A percentile compares a stretch with the other conserved stretches of the same genome.
Conservation (phyloP, 2,113 vertebrate species). For the Pseudorhombus dupliciocellatus region DNA sequence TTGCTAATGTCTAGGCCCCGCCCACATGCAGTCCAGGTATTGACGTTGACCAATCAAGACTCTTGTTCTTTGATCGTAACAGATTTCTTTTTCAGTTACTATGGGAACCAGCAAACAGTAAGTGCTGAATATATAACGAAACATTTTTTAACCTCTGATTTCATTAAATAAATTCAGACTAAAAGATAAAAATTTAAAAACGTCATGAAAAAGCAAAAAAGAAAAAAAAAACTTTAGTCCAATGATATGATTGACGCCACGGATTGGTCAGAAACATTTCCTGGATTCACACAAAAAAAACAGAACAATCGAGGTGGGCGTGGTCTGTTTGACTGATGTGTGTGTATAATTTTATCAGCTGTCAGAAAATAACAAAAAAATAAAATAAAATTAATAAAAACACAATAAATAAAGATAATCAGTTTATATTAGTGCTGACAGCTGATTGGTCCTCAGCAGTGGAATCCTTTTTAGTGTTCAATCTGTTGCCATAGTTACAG, state of each 20-base stretch:
- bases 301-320: not conserved
- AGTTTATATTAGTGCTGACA: constrained; percentile 21
- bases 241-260: not conserved
- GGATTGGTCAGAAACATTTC: constrained; percentile 36
- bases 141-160: not conserved
- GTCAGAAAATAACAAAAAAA: constrained; percentile 20
- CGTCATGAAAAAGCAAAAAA: not conserved
- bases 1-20: constrained; percentile 2
- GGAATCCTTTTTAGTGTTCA: constrained; percentile 1
- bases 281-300: not conserved
- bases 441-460: constrained; percentile 19
- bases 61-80: not conserved
- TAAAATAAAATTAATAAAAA: constrained; percentile 24
- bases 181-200: not conserved
- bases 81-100: constrained; percentile 8
- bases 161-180: not conserved
- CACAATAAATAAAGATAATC: constrained; percentile 36
- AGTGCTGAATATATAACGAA: constrained; percentile 17
- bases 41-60: constrained; percentile 46
- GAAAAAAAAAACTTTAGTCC: not conserved
- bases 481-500: constrained; percentile 28
- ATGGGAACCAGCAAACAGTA: constrained; percentile 9
- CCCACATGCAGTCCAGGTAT: constrained; percentile 33
- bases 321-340: constrained; percentile 26
- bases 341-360: not conserved